Evolutionary conservation across 2,113 vertebrate species (phyloP).

Genomic region (Egretta garzetta): DNA sequence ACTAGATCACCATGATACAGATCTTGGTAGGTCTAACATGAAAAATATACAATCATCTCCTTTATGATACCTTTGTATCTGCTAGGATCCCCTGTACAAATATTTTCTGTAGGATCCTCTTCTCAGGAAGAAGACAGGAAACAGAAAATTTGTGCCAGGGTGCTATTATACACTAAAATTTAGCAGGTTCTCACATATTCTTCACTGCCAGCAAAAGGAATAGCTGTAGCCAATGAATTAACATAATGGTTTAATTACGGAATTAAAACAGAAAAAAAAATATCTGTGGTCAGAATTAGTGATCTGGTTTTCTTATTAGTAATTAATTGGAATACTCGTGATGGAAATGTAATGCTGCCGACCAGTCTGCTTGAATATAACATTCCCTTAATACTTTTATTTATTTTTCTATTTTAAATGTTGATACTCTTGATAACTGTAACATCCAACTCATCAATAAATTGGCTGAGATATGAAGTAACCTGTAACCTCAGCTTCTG

Average conservation of each 20-base stretch:
- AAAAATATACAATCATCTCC: not conserved
- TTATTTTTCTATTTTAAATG: not conserved
- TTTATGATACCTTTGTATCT: not conserved
- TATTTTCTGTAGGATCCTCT: too few species aligned
- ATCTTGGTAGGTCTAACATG: not conserved
- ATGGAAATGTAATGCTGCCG: not conserved
- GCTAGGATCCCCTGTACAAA: not conserved
- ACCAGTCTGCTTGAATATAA: not conserved
- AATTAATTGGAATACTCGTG: not conserved
- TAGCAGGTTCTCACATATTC: not conserved
- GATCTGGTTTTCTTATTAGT: not conserved
- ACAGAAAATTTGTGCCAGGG: not conserved
- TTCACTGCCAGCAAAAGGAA: not conserved
- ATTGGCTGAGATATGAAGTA: not conserved
- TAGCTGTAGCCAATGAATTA: not conserved
- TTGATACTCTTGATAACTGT: not conserved
- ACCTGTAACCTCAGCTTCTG: not conserved
- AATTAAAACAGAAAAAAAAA: not conserved
- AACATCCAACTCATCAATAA: not conserved
- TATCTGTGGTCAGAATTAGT: not conserved
- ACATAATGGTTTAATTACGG: not conserved
- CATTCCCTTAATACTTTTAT: not conserved
- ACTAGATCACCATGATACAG: not conserved
- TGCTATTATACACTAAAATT: not conserved
- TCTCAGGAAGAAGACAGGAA: not conserved